Evolutionary conservation across 2,113 vertebrate species (phyloP).

Genomic region (Pollachius pollachius): DNA sequence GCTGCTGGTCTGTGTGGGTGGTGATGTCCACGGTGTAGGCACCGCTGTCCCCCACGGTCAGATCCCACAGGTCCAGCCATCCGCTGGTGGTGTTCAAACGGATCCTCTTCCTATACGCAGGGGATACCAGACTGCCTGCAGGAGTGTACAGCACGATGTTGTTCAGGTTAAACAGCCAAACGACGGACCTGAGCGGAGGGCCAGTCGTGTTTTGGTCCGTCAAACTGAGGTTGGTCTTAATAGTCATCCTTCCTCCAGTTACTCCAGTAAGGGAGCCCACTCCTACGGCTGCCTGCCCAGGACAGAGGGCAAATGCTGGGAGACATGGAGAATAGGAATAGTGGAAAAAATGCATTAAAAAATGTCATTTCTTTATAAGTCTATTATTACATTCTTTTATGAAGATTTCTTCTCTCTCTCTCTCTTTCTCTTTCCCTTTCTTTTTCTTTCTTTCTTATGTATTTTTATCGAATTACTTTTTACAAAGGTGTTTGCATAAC

Average conservation of each 20-base stretch:
- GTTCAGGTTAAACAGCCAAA: background rate
- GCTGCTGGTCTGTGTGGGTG: background rate
- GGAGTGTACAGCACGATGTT: background rate
- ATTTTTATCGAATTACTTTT: no score
- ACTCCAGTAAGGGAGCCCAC: background rate
- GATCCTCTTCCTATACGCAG: background rate
- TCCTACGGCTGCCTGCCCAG: background rate
- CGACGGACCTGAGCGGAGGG: background rate
- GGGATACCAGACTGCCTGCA: background rate
- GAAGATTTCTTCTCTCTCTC: no score
- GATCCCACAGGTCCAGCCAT: background rate
- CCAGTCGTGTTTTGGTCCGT: background rate
- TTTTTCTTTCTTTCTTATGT: no score
- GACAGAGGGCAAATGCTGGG: background rate
- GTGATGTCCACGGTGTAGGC: slow-evolving; percentile 1
- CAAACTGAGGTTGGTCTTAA: background rate
- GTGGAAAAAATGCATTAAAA: no score
- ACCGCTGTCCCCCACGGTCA: slow-evolving; percentile 13
- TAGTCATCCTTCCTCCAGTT: background rate
- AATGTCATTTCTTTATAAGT: no score
- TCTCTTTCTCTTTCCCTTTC: no score
- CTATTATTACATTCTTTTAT: no score
- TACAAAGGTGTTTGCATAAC: no score
- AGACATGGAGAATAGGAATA: no score
- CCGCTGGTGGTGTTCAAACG: slow-evolving; percentile 2